Conservation (phyloP, 2,797 vertebrate genomes). For the Simalia tracyae region DNA sequence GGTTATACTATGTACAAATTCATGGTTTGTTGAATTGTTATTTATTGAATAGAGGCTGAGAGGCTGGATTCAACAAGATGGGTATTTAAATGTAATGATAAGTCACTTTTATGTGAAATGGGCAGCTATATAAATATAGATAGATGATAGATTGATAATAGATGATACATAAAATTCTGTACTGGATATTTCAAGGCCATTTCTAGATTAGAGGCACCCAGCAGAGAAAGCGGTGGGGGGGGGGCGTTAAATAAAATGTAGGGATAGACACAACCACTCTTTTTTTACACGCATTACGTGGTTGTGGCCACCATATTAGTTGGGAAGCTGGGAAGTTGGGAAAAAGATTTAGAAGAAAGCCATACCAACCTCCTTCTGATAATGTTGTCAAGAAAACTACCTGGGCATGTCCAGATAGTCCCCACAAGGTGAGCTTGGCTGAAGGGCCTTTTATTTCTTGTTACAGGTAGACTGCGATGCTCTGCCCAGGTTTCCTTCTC, state of each 20-base stretch:
- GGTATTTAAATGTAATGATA: neutral
- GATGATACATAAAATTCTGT: neutral
- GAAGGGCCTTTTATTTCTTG: neutral
- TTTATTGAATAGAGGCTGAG: neutral
- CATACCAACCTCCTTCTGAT: neutral
- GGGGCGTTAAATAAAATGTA: neutral
- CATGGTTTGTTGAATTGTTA: neutral
- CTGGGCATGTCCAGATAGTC: neutral
- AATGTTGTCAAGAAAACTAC: neutral
- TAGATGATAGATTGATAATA: too few relatives aligned
- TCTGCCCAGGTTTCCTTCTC: neutral
- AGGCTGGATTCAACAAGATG: neutral
- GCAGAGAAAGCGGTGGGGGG: neutral
- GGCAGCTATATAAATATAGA: too few relatives aligned
- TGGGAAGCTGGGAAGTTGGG: neutral
- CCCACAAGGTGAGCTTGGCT: neutral
- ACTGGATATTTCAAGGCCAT: neutral
- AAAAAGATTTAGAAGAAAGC: neutral
- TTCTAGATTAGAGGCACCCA: neutral
- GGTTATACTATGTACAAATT: neutral
- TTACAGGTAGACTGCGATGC: neutral
- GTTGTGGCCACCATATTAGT: neutral
- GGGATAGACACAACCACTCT: neutral
- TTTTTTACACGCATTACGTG: neutral
- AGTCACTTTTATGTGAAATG: neutral